Base-by-base conservation (phyloP, 2,113 vertebrate species). In the Pluvianellus socialis region DNA sequence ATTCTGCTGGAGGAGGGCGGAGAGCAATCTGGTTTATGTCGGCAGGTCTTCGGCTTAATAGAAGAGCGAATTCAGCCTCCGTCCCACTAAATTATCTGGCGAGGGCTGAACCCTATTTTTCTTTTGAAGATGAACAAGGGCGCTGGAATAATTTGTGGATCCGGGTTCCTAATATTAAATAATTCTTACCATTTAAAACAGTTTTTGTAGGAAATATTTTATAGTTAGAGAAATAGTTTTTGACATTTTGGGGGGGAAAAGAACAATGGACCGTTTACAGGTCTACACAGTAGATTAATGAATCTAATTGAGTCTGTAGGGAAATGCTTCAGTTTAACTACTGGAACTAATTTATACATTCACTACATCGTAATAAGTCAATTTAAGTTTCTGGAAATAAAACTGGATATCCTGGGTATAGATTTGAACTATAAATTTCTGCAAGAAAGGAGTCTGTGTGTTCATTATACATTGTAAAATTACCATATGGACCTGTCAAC, bases 401-500 rank as follows among this genome's bases (percentile, higher is more conserved):
- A 98, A 98, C 98, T 98, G 98, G 98, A 98, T 98, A 98, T 98
- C 98, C 98, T 98, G 98, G 98, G 98, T 98, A 98, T 98, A 98
- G 99, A 98, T 99, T 98, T 98, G 98, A 98, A 98, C 98, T 99
- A 98, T 98, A 98, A 98, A 98, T 98, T 98, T 98, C 98, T 99
- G 98, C 98, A 98, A 98, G 98, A 98, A 98, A 98, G 97, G 98
- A 97, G 98, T 98, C 98, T 98, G 98, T 98, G 98, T 99, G 98
- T 99, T 99, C 99, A 99, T 99, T 99, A 98, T 98, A 98, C 98
- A 98, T 98, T 98, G 98, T 98, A 99, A 99, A 99, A 99, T 99
- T 99, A 99, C 99, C 99, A 99, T 99, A 99, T 99, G 99, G 99
- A 99, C 98, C 99, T 99, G 99, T 99, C 99, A 99, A 99, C 99